Evolutionary conservation across 2,888 invertebrate species (phyloP).

Genomic region (Seira ritae): DNA sequence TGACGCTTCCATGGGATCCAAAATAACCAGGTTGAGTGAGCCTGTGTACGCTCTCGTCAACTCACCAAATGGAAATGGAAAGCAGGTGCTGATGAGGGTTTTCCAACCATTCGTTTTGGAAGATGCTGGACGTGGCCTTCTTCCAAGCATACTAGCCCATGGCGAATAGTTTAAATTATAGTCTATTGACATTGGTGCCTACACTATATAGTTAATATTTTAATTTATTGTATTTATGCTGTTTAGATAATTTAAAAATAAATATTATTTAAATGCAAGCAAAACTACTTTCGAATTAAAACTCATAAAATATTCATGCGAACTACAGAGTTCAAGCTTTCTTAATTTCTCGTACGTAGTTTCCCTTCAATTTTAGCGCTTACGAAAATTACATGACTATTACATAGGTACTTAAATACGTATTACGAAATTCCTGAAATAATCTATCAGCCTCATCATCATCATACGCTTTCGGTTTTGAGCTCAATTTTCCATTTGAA

Average conservation of each 20-base stretch:
- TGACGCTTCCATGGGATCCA: conserved; percentile 29
- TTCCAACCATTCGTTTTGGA: conserved; percentile 37
- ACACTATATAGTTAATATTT: background rate
- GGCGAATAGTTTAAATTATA: background rate
- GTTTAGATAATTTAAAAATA: background rate
- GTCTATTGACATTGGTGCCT: conserved; percentile 1
- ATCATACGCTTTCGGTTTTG: background rate
- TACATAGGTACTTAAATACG: background rate
- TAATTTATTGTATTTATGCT: background rate
- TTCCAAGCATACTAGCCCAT: background rate
- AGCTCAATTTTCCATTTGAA: conserved; percentile 13
- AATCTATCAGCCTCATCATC: background rate
- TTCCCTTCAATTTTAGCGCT: too few relatives aligned
- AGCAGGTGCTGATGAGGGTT: conserved; percentile 43
- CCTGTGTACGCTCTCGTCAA: conserved; percentile 43
- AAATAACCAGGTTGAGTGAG: conserved; percentile 30
- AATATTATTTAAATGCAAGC: background rate
- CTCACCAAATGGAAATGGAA: conserved; percentile 33
- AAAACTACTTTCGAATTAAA: background rate
- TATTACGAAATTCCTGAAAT: conserved; percentile 19
- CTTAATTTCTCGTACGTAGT: too few relatives aligned
- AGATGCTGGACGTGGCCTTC: conserved; percentile 30
- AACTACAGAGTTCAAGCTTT: background rate
- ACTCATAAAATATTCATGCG: too few relatives aligned
- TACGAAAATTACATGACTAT: too few relatives aligned